phyloP scores from a whole-genome alignment of 1,140 invertebrate species.

The Aphelinus atriplicis region DNA sequence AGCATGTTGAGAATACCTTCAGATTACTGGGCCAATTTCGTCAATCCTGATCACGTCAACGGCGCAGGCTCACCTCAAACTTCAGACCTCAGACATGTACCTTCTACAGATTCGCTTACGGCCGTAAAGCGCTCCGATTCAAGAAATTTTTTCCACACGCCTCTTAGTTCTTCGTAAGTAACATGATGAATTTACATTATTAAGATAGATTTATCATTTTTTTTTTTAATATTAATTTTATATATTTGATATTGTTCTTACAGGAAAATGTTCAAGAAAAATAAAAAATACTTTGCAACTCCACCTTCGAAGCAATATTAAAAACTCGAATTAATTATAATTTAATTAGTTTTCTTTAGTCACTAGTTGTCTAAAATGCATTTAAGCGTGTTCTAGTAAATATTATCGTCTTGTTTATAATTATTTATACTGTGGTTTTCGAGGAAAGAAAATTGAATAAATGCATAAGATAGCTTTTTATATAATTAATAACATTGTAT shows the following conservation, averaged over 20 bases:
- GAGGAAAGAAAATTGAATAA: conserved; percentile 25
- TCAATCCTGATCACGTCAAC: conserved; percentile 60
- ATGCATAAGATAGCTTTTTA: conserved; percentile 31
- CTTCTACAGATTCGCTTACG: conserved; percentile 67
- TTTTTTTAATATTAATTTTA: conserved; percentile 8
- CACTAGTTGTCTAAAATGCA: conserved; percentile 32
- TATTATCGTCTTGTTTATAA: conserved; percentile 38
- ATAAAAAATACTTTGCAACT: conserved; percentile 64
- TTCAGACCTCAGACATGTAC: conserved; percentile 64
- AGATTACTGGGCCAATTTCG: conserved; percentile 75
- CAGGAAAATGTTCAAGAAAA: conserved; percentile 59
- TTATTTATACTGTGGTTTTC: conserved; percentile 24
- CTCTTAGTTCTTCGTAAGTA: conserved; percentile 54
- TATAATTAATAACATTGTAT: conserved; percentile 36
- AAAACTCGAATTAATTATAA: conserved; percentile 25
- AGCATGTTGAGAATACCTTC: conserved; percentile 72
- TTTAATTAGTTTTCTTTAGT: conserved; percentile 30
- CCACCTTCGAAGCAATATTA: conserved; percentile 55
- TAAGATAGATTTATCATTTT: not conserved
- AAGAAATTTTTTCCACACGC: conserved; percentile 61
- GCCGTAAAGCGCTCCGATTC: conserved; percentile 59
- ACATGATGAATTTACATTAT: not conserved
- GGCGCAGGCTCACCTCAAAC: conserved; percentile 54
- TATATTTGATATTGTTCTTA: conserved; percentile 27
- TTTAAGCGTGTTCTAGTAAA: too few relatives aligned